Base-by-base conservation (phyloP, 2,113 vertebrate species). In the Phyllostomus hastatus region DNA sequence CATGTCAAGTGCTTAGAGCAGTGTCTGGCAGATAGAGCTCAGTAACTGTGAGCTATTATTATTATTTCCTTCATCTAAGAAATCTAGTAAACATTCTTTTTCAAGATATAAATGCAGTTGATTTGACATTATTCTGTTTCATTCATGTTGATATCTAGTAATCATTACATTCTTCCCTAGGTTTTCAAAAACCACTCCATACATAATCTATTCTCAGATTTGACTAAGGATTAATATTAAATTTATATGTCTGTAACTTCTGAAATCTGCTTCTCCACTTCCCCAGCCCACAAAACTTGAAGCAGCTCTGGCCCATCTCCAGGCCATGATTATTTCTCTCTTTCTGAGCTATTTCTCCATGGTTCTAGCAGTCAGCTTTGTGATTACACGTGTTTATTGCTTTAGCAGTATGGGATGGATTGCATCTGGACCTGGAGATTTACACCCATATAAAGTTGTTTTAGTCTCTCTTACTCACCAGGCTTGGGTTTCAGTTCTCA, bases 401-500 rank as follows among this genome's bases (percentile, higher is more conserved):
- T 86, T 83, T 83, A 38, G 75, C 70, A 81, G 0, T 78, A 5
- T 94, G 54, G 46, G 46, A 67, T 82, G 54, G 54, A 57, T 54
- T 94, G 33, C 26, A 48, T 80, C 73, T 79, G 75, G 41, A 64
- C 84, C 67, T 46, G 17, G 78, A 96, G 48, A 95, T 31, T 79
- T 67, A n/a, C 9, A 82, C n/a, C 92, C 28, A 41, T 3, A 7
- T 72, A 38, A 86, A 90, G 72, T 54, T 72, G 59, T 88, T 94
- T 93, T 79, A 94, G 93, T 83, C 52, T 92, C 35, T 73, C 43
- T n/a, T 54, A n/a, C 33, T 95, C 28, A 80, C 38, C 19, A 90
- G 61, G 11, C 83, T 93, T 11, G 33, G 35, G 94, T 97, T 97
- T 97, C 97, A 92, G 94, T 96, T 96, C 84, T 97, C 90, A 82